phyloP scores from a whole-genome alignment of 2,888 invertebrate genomes.

The Drosophila neotestacea region DNA sequence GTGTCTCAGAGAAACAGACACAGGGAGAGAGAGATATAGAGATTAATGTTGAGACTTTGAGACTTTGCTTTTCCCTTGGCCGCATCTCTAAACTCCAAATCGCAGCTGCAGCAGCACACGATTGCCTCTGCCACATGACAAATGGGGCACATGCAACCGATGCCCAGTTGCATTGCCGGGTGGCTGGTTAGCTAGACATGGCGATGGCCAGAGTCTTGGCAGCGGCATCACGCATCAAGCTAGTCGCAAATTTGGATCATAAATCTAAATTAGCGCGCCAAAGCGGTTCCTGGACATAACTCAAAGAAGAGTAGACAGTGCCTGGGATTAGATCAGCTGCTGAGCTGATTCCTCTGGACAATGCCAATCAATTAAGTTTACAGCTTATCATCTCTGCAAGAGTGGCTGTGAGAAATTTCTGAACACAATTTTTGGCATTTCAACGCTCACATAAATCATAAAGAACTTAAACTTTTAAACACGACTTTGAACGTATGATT shows the following conservation, averaged over 20 bases:
- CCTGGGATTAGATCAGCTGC: constrained; percentile 24
- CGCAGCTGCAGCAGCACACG: constrained; percentile 67
- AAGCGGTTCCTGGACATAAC: constrained; percentile 59
- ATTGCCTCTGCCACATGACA: constrained; percentile 57
- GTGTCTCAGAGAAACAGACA: constrained; percentile 20
- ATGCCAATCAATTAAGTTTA: constrained; percentile 66
- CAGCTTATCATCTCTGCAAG: constrained; percentile 27
- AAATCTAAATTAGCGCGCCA: constrained; percentile 81
- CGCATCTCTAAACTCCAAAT: constrained; percentile 41
- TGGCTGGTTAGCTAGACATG: constrained; percentile 36
- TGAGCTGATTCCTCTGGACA: constrained; percentile 40
- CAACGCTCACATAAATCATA: constrained; percentile 75
- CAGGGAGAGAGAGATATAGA: constrained; percentile 24
- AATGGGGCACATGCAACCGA: constrained; percentile 69
- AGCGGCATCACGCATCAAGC: constrained; percentile 78
- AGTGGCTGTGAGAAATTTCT: constrained; percentile 68
- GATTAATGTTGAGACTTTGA: constrained; percentile 46
- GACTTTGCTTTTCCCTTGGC: constrained; percentile 24
- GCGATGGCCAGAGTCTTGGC: constrained; percentile 20
- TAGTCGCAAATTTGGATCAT: constrained; percentile 72
- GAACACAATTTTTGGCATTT: constrained; percentile 56
- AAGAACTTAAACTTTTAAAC: constrained; percentile 72
- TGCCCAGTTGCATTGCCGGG: constrained; percentile 44
- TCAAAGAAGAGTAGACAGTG: constrained; percentile 12
- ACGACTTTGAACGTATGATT: constrained; percentile 80